Evolutionary conservation across 2,888 invertebrate species (phyloP), one percentile per base, ranked within the genome.

Genomic region (Epicampocera succincta): DNA sequence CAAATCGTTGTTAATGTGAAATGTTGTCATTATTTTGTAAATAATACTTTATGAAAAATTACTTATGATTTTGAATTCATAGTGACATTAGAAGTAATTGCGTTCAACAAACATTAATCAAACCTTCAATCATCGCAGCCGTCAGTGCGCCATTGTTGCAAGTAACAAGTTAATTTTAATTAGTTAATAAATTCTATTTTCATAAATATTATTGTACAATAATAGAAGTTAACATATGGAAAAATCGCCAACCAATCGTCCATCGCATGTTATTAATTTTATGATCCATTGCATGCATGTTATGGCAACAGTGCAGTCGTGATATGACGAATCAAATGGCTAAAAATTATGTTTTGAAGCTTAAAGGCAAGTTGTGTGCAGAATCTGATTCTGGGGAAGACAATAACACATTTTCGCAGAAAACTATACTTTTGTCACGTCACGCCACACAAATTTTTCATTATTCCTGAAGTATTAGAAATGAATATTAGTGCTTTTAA

Each of bases 91-190:
- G 29, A 79, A 73, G 13, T 29, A 66, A 73, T 79, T 73, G 72
- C 78, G 52, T 66, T 66, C 78, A 60, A 60, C 58, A 60, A 72
- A 66, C 78, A 79, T 79, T 79, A 79, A 73, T 72, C 78, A 72
- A 66, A 61, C 46, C 25, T 68, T 73, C 78, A 73, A 68, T 79
- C 78, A 75, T 71, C 58, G 58, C 46, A 25, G 50, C 17, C 50
- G 58, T 66, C 54, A 68, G 68, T 48, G 33, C 52, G 38, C 17
- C 71, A 48, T 75, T 65, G 69, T 78, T 71, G 25, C 52, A 52
- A 54, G 21, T 65, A 60, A 78, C 82, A 75, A 66, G 69, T 75
- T 82, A 74, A 56, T 71, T 75, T 82, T 78, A 78, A 78, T 74
- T 78, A 54, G 58, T 61, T 44, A 66, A 82, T 78, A 78, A 78